Base-by-base conservation (phyloP, 2,113 vertebrate species). In the Octodon degus region DNA sequence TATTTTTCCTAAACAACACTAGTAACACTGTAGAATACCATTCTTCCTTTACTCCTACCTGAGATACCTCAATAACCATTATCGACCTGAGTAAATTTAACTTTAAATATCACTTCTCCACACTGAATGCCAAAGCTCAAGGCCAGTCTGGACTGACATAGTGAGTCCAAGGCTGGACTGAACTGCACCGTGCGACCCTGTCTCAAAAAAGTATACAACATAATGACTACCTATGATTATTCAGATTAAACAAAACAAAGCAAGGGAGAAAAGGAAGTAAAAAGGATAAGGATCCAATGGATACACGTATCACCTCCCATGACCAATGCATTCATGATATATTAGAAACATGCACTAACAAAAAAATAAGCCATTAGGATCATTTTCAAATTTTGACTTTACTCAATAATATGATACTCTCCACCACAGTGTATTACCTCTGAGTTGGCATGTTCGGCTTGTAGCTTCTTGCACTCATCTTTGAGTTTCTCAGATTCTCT, bases 401-500 rank as follows among this genome's bases (percentile, higher is more conserved):
- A 95, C 5, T 43, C 37, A 80, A 68, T 4, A 87, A 50, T 58
- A 86, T 14, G 43, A 30, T 91, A 84, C 68, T 68, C 37, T 86
- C 30, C 50, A n/a, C 86, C 63, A 88, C 30, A 76, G n/a, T 83
- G 87, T 34, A 91, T 98, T 98, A 99, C 99, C 99, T 99, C 99
- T 62, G 99, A 99, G 96, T 98, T 99, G 96, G 98, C 98, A 97
- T 98, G 98, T 85, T 99, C 98, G 77, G 98, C 98, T 97, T 99
- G 99, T 96, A 99, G 99, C 96, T 99, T 98, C 87, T 99, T 98
- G 80, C 99, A 99, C 86, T 99, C 99, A 25, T 98, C 99, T 98
- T 99, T 99, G 93, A 99, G 98, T 79, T 98, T 98, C 96, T 99
- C 99, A 0, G 99, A 99, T 98, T 99, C 99, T 92, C 98, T 99